Percentiles rank a stretch among this genome's conserved stretches.
phyloP scores from a whole-genome alignment of 2,888 invertebrate species.

The Aleiodes testaceus region DNA sequence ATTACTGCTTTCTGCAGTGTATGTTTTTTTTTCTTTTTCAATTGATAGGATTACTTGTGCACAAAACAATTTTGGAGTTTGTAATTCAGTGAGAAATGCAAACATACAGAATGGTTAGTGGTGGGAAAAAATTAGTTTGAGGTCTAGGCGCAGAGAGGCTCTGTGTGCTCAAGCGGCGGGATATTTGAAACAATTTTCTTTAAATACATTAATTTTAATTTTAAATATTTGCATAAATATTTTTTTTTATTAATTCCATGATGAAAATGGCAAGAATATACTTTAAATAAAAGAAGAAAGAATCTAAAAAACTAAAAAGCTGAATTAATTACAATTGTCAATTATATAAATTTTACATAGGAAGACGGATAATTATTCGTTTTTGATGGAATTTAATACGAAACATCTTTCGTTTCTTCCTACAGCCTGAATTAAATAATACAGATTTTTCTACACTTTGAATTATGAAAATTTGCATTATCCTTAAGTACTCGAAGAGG shows the following conservation, averaged over 20 bases:
- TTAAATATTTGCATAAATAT: constrained; percentile 20
- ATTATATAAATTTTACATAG: neutral
- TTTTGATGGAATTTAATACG: constrained; percentile 2
- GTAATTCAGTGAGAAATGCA: constrained; percentile 23
- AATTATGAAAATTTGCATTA: constrained; percentile 7
- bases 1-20: neutral
- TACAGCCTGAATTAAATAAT: neutral
- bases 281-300: neutral
- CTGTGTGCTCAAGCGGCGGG: neutral
- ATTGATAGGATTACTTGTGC: neutral
- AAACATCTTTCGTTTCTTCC: neutral
- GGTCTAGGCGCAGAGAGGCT: neutral
- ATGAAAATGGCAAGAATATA: constrained; percentile 23
- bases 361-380: constrained; percentile 31
- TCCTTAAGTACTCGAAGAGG: constrained; percentile 20
- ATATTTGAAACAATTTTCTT: neutral
- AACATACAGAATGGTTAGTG: constrained; percentile 4
- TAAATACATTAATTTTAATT: too few relatives aligned
- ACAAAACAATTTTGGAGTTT: constrained; percentile 29
- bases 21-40: too few relatives aligned
- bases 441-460: neutral
- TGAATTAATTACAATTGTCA: constrained; percentile 1
- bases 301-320: neutral
- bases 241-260: constrained; percentile 15
- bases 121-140: neutral